Conservation (phyloP, 2,888 invertebrate species). For the Endomychus coccineus region DNA sequence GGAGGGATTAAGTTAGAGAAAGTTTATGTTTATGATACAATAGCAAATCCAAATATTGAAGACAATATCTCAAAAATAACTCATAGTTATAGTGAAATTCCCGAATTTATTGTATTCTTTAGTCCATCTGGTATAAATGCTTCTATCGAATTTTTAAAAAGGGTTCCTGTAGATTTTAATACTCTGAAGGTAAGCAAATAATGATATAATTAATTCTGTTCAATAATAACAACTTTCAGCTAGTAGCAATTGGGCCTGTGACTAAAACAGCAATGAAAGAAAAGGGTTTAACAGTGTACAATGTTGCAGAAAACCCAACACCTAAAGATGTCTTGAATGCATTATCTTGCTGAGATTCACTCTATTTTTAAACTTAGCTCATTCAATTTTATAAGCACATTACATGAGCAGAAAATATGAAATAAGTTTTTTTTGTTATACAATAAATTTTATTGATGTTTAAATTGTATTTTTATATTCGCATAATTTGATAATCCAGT, state of each 20-base stretch:
- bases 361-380: too few relatives aligned
- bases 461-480: too few relatives aligned
- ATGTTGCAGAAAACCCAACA: conserved; percentile 48
- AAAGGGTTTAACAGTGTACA: conserved; percentile 41
- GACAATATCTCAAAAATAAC: conserved; percentile 41
- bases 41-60: conserved; percentile 44
- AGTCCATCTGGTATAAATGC: conserved; percentile 53
- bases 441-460: too few relatives aligned
- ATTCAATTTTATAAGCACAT: too few relatives aligned
- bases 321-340: conserved; percentile 47
- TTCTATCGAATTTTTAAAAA: conserved; percentile 42
- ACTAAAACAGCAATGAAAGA: conserved; percentile 48
- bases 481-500: too few relatives aligned
- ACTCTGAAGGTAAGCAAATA: conserved; percentile 26
- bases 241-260: conserved; percentile 53
- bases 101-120: conserved; percentile 51
- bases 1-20: conserved; percentile 43
- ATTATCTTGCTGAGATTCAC: too few relatives aligned
- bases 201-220: conserved; percentile 3
- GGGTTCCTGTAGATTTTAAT: conserved; percentile 24
- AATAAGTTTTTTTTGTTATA: too few relatives aligned
- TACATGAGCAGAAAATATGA: too few relatives aligned
- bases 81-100: conserved; percentile 36
- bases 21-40: conserved; percentile 50
- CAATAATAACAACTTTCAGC: conserved; percentile 29